A percentile compares a stretch with the other conserved stretches of the same genome.
These are phyloP conservation scores for Ellobium chinense DNA, from an alignment of 2,888 invertebrate species.

Conservation along the genomic window DNA sequence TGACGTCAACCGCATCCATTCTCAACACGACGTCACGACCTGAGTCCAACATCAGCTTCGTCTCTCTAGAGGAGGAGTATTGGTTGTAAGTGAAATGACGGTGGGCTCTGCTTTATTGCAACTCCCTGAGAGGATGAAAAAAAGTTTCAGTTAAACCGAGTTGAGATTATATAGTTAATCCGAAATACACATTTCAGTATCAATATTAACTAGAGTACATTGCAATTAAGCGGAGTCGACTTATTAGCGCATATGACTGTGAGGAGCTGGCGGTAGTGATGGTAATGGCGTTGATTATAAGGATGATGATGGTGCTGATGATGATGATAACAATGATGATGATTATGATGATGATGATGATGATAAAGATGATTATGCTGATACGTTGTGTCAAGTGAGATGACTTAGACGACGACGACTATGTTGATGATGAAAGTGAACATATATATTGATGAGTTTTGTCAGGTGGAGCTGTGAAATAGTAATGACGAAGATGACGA, in stretches of 20 bases:
- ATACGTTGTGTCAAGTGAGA: too few species aligned
- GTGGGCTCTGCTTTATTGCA: neutral
- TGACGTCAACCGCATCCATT: too few species aligned
- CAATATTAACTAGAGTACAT: too few species aligned
- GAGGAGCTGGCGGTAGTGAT: slow-evolving; percentile 1
- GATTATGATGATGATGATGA: slow-evolving; percentile 33
- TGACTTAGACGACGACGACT: slow-evolving; percentile 41
- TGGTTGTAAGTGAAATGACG: slow-evolving; percentile 39
- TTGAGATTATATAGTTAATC: too few species aligned
- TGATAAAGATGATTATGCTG: slow-evolving; percentile 35
- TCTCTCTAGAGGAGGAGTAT: slow-evolving; percentile 15
- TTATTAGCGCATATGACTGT: neutral
- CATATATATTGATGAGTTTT: too few species aligned
- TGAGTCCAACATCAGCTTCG: neutral
- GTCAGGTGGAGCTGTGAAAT: too few species aligned
- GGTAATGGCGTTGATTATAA: neutral
- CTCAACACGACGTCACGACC: too few species aligned
- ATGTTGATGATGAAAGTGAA: slow-evolving; percentile 49
- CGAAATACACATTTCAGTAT: too few species aligned
- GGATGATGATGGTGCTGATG: neutral
- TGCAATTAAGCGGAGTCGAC: too few species aligned
- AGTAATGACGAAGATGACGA: too few species aligned
- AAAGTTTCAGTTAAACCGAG: too few species aligned
- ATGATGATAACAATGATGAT: neutral
- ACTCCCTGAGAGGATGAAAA: too few species aligned